Evolutionary conservation across 2,888 invertebrate genomes (phyloP), one percentile per base, ranked within the genome.

Genomic region (Candidula unifasciata): DNA sequence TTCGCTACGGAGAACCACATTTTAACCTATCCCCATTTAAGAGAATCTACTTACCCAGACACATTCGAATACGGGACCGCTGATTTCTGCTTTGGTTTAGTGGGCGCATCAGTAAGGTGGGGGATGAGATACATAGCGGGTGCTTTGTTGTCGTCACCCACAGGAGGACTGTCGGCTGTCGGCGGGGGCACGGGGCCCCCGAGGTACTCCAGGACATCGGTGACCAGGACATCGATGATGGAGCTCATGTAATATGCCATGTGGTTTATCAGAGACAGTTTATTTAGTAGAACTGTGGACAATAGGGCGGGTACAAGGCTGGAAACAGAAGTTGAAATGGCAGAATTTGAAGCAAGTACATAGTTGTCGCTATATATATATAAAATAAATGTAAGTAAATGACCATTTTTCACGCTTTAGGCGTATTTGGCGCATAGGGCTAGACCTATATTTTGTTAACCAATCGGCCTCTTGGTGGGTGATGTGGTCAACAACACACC

Each of bases 221-320:
- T 16, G 73, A 74, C n/a, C 5, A 52, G 27, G n/a, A 16, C 5
- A 27, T 52, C 52, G 16, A 73, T 21, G 44, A 52, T n/a, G 44
- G 73, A 73, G 73, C 52, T 74, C 52, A 74, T 52, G 73, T 13
- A 27, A 8, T 27, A 74, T n/a, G n/a, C 44, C 73, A 74, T 5
- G 24, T 24, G 16, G 27, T 16, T 27, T 16, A 68, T 6, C 27
- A 27, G 27, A 13, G 27, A 60, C 1, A 21, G 60, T 21, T 24
- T 60, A 5, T n/a, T 21, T n/a, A 60, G 21, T 6, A 60, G 60
- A 21, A n/a, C 60, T 60, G 60, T n/a, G 60, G n/a, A n/a, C 21
- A 5, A 60, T 21, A n/a, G n/a, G 8, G n/a, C 5, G 21, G 60
- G 21, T 5, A 60, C 24, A 60, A 60, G 3, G 10, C 24, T 24